phyloP scores from a whole-genome alignment of 2,113 vertebrate species.

The Plecotus auritus region DNA sequence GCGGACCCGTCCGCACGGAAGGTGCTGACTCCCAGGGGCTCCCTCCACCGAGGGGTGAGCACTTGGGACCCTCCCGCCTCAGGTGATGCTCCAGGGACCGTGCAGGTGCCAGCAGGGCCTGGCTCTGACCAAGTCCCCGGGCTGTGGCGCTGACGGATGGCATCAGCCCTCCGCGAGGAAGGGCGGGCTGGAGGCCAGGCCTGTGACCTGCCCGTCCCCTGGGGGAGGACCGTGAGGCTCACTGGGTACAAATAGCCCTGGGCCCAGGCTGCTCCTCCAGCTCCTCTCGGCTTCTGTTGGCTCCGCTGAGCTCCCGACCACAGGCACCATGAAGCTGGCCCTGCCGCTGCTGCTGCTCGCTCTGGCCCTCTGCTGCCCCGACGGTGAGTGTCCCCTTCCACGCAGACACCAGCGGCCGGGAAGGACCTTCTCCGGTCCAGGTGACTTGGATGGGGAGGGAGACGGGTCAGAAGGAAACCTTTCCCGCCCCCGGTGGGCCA shows the following conservation, averaged over 20 bases:
- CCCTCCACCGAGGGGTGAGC: not conserved
- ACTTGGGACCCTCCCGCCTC: not conserved
- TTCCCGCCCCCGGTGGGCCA: no score
- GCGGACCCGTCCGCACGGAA: no score
- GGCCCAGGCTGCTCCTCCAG: not conserved
- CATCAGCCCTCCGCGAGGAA: no score
- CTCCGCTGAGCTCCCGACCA: not conserved
- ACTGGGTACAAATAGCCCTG: not conserved
- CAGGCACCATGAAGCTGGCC: slow-evolving; percentile 16
- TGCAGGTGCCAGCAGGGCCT: not conserved
- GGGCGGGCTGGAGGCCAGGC: no score
- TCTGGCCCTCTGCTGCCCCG: slow-evolving; percentile 25
- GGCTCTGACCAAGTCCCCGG: no score
- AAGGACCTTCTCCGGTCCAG: not conserved
- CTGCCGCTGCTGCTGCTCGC: slow-evolving; percentile 8
- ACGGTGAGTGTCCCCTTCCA: slow-evolving; percentile 30
- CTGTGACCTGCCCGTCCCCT: not conserved
- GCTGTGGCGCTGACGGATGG: no score
- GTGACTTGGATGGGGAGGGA: accelerated
- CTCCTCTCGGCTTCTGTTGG: not conserved
- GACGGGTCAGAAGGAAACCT: not conserved
- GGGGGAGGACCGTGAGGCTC: not conserved
- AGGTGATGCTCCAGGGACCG: accelerated
- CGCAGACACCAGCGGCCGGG: not conserved
- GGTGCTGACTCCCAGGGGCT: not conserved